These are phyloP conservation scores for Thamnophis elegans DNA, from an alignment of 2,797 vertebrate genomes.

Conservation along the genomic window DNA sequence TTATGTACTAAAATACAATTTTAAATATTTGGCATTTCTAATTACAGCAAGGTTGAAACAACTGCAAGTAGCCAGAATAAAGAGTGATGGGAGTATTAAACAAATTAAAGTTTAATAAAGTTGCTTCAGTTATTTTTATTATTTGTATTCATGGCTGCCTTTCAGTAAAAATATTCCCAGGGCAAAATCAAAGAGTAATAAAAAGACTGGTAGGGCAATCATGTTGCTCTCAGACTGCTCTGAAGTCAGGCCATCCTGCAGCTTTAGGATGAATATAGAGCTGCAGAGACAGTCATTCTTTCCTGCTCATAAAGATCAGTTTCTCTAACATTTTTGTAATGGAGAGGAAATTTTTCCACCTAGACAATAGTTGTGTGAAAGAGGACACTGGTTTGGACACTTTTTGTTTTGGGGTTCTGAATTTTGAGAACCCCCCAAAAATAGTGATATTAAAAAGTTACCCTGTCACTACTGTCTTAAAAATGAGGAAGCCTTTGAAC, in stretches of 20 bases:
- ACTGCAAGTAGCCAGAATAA: neutral
- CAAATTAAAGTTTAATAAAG: neutral
- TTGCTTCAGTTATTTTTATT: neutral
- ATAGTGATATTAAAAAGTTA: neutral
- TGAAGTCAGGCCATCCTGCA: neutral
- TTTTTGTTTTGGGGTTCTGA: neutral
- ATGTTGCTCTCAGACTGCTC: neutral
- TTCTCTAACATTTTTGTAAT: neutral
- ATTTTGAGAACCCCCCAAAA: neutral
- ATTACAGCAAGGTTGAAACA: neutral
- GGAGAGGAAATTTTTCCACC: neutral
- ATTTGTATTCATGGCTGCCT: neutral
- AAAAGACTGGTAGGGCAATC: neutral
- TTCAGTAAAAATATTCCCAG: neutral
- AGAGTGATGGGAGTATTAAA: neutral
- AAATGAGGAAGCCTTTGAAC: neutral
- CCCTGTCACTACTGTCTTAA: neutral
- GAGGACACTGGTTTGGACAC: neutral
- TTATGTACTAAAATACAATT: neutral
- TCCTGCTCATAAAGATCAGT: neutral
- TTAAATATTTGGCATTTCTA: neutral
- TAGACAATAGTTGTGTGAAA: neutral
- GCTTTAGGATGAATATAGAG: neutral
- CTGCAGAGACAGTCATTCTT: neutral
- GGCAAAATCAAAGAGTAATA: neutral